Percentiles rank a stretch among this genome's conserved stretches.
Evolutionary conservation across 2,797 vertebrate genomes (phyloP).

Genomic region (Sandelia bainsii): DNA sequence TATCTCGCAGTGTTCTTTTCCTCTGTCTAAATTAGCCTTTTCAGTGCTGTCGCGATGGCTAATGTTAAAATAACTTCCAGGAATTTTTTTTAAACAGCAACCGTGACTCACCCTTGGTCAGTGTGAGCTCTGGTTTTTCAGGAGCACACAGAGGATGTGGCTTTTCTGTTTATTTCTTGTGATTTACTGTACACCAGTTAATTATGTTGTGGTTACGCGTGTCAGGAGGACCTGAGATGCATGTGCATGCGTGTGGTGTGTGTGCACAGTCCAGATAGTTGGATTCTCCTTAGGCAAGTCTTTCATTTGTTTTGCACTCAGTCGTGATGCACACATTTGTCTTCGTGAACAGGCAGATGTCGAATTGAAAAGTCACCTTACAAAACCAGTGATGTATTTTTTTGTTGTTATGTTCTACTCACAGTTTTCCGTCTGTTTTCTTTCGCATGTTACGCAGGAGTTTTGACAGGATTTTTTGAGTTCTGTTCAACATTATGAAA

Average conservation of each 20-base stretch:
- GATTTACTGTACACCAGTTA: conserved; percentile 52
- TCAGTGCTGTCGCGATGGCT: conserved; percentile 26
- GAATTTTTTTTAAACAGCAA: conserved; percentile 31
- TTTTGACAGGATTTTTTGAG: conserved; percentile 31
- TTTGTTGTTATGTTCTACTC: neutral
- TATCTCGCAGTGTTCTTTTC: conserved; percentile 5
- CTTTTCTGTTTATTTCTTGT: conserved; percentile 37
- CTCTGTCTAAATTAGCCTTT: conserved; percentile 21
- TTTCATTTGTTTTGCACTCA: conserved; percentile 20
- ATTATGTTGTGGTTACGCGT: conserved; percentile 51
- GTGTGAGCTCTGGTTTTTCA: conserved; percentile 18
- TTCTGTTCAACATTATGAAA: conserved; percentile 25
- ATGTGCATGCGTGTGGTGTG: conserved; percentile 7
- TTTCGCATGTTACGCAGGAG: conserved; percentile 1
- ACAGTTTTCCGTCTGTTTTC: conserved; percentile 4
- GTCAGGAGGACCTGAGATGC: conserved; percentile 32
- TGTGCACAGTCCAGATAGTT: conserved; percentile 7
- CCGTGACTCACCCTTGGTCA: conserved; percentile 50
- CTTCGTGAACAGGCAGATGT: conserved; percentile 32
- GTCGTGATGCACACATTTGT: conserved; percentile 28
- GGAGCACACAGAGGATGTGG: conserved; percentile 10
- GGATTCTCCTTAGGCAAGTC: conserved; percentile 10
- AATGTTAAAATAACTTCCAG: conserved; percentile 46
- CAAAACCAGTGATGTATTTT: conserved; percentile 12
- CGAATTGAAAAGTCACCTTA: conserved; percentile 29